Conservation (phyloP, 2,888 invertebrate species). For the Trichogramma evanescens region DNA sequence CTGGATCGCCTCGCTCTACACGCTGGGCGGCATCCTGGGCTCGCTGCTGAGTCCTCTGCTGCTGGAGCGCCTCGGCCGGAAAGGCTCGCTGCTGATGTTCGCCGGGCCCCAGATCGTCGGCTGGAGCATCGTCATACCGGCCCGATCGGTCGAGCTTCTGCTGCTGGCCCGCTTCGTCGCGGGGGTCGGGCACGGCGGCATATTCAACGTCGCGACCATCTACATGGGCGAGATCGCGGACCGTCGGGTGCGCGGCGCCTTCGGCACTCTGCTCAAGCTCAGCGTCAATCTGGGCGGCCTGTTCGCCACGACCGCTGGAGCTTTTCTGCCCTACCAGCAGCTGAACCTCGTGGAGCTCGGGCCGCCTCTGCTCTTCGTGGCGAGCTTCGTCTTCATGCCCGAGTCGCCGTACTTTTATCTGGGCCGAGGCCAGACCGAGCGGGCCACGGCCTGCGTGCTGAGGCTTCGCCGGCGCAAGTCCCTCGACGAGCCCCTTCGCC, state of each 20-base stretch:
- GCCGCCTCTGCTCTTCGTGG: constrained; percentile 53
- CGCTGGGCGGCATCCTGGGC: constrained; percentile 34
- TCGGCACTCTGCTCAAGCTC: constrained; percentile 52
- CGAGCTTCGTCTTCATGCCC: constrained; percentile 57
- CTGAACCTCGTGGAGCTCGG: constrained; percentile 52
- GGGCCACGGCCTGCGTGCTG: constrained; percentile 53
- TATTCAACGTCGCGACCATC: constrained; percentile 51
- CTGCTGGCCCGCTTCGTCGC: constrained; percentile 46
- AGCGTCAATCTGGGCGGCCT: constrained; percentile 47
- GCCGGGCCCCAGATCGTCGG: constrained; percentile 34
- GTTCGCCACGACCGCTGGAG: constrained; percentile 42
- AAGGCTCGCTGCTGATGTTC: constrained; percentile 32
- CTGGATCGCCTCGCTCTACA: constrained; percentile 38
- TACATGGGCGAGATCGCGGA: constrained; percentile 58
- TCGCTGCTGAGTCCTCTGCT: constrained; percentile 32
- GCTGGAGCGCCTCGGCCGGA: constrained; percentile 37
- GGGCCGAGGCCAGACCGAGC: constrained; percentile 49
- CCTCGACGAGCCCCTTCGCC: constrained; percentile 49
- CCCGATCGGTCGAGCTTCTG: constrained; percentile 31
- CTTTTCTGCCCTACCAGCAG: constrained; percentile 48
- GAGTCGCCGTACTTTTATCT: constrained; percentile 61
- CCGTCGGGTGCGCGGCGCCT: constrained; percentile 52
- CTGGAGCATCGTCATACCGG: constrained; percentile 36
- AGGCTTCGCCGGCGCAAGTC: constrained; percentile 54
- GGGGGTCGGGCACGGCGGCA: constrained; percentile 48